Base-by-base conservation (phyloP, 2,888 invertebrate genomes). In the Thyatira batis region DNA sequence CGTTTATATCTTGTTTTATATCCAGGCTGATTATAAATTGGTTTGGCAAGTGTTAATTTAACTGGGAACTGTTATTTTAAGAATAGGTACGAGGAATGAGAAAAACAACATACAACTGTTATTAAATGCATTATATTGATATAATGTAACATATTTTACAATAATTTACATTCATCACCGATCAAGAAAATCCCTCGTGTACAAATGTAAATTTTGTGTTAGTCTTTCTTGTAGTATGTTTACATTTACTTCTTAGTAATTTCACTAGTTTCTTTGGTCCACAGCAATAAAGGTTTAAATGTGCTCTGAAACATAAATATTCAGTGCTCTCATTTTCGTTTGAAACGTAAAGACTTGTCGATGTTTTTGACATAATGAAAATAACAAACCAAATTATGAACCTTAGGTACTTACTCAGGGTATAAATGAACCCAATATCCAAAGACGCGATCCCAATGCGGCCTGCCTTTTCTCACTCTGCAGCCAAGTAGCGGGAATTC, bases 261-360 rank as follows among this genome's bases (percentile, higher is more conserved):
- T 83, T 87, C 33, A 90, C 88, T 84, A 92, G 71, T 74, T 87
- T 86, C 82, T 92, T 92, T 86, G 92, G 89, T 82, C 92, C 92
- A 73, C 92, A 92, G 78, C 91, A 90, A 61, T 84, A 92, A 48
- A 92, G 57, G 33, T 80, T 81, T 33, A 92, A 65, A 55, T 82
- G 78, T 52, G 82, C 58, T 50, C 92, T 92, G 85, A 46, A 89
- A 87, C 39, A 61, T 68, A 65, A 33, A 55, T 25, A 23, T n/a
- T 20, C 3, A 44, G 3, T 44, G 6, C 4, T 45, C 9, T 23
- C 3, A 23, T 43, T 51, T 39, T 55, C 17, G 25, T 46, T 33
- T 30, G 45, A 44, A 20, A 17, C 20, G 20, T 45, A 2, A 21
- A 30, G 3, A 23, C 23, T 23, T 6, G 23, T 23, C 23, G 23